phyloP scores from a whole-genome alignment of 2,797 vertebrate species.

The Chelmon rostratus region DNA sequence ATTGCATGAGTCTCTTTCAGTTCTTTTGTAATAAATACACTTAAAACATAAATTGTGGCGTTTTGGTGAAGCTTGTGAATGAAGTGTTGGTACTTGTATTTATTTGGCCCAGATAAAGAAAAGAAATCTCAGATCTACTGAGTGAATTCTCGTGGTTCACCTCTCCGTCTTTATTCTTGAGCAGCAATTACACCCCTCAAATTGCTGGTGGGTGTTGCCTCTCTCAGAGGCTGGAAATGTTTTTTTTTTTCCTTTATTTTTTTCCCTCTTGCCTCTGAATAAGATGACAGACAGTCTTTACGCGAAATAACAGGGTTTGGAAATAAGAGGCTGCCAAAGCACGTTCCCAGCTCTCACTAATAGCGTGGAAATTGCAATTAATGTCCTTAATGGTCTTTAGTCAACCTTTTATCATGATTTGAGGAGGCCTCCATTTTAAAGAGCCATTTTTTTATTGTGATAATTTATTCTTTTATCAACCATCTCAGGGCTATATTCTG shows the following conservation, averaged over 20 bases:
- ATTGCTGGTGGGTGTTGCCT: conserved; percentile 94
- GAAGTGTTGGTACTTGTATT: conserved; percentile 57
- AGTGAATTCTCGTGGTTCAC: conserved; percentile 89
- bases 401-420: conserved; percentile 91
- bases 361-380: conserved; percentile 97
- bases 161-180: conserved; percentile 83
- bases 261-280: conserved; percentile 82
- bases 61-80: conserved; percentile 48
- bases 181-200: conserved; percentile 96
- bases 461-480: conserved; percentile 93
- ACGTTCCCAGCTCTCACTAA: conserved; percentile 91
- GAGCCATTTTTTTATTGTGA: conserved; percentile 87
- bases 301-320: conserved; percentile 98
- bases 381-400: conserved; percentile 96
- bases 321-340: conserved; percentile 97
- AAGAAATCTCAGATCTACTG: conserved; percentile 80
- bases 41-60: conserved; percentile 27
- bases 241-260: conserved; percentile 78
- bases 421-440: conserved; percentile 90
- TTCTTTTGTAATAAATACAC: conserved; percentile 37
- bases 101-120: conserved; percentile 66
- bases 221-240: conserved; percentile 90
- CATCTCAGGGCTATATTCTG: conserved; percentile 80
- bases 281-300: conserved; percentile 96
- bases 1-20: conserved; percentile 5